phyloP scores from a whole-genome alignment of 2,888 invertebrate genomes.

The Oxyteleia sp. region DNA sequence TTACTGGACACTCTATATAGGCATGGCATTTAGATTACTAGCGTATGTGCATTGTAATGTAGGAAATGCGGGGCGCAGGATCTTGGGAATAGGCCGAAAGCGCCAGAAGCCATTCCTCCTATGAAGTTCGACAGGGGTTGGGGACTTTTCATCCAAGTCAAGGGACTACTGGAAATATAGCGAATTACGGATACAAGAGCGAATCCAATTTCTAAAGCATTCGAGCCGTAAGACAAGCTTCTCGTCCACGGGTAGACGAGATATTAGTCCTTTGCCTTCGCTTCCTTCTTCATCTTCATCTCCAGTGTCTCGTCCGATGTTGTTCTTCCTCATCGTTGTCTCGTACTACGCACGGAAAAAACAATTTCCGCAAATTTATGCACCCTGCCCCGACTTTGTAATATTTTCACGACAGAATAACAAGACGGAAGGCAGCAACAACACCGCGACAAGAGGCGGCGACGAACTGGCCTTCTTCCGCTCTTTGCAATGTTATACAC shows the following conservation, averaged over 20 bases:
- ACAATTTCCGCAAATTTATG: conserved; percentile 85
- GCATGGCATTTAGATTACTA: conserved; percentile 66
- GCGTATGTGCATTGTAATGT: conserved; percentile 67
- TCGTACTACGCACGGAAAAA: conserved; percentile 77
- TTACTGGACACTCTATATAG: conserved; percentile 63
- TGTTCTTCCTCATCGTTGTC: conserved; percentile 72
- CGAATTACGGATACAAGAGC: conserved; percentile 72
- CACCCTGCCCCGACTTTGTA: conserved; percentile 80
- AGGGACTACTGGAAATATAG: conserved; percentile 68
- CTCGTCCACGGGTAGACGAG: conserved; percentile 73
- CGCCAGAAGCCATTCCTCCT: conserved; percentile 63
- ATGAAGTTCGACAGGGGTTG: conserved; percentile 47
- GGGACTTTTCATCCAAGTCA: conserved; percentile 62
- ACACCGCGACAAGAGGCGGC: conserved; percentile 68
- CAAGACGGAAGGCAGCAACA: conserved; percentile 67
- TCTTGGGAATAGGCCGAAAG: conserved; percentile 67
- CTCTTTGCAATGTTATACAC: conserved; percentile 65
- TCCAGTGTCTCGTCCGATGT: conserved; percentile 62
- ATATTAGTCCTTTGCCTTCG: conserved; percentile 78
- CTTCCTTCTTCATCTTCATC: conserved; percentile 67
- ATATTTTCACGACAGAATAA: conserved; percentile 80
- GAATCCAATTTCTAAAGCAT: conserved; percentile 79
- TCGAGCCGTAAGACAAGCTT: conserved; percentile 78
- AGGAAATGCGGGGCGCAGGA: conserved; percentile 56
- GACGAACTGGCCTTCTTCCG: conserved; percentile 67